Conservation (phyloP, 2,888 invertebrate genomes). For the Euphydryas editha region DNA sequence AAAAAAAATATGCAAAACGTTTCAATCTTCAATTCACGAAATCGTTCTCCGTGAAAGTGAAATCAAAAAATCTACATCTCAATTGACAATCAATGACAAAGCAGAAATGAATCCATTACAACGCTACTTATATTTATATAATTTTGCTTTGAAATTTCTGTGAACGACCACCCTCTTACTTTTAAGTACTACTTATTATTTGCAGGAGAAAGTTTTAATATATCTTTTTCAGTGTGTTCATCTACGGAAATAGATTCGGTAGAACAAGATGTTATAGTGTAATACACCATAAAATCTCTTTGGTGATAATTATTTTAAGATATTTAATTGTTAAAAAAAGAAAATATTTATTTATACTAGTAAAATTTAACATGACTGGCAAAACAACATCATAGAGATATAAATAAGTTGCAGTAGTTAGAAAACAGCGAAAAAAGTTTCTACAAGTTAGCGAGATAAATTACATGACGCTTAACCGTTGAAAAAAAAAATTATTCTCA, state of each 20-base stretch:
- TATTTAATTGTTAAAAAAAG: too few relatives aligned
- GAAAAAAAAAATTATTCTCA: conserved; percentile 1
- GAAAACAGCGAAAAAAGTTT: background rate
- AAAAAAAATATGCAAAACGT: conserved; percentile 8
- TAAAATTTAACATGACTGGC: too few relatives aligned
- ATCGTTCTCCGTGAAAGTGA: conserved; percentile 44
- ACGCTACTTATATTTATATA: conserved; percentile 46
- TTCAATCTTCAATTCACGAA: conserved; percentile 15
- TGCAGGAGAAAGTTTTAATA: conserved; percentile 42
- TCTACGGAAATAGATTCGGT: background rate
- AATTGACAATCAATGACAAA: conserved; percentile 57
- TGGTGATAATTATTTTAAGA: too few relatives aligned
- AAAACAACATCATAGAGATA: too few relatives aligned
- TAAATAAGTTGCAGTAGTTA: too few relatives aligned
- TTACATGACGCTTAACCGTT: background rate
- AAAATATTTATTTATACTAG: too few relatives aligned
- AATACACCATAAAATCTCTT: too few relatives aligned
- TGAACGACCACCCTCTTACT: conserved; percentile 43
- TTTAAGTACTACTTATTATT: conserved; percentile 38
- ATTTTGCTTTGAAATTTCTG: conserved; percentile 43
- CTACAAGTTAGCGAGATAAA: background rate
- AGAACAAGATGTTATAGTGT: background rate
- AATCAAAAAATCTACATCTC: conserved; percentile 49
- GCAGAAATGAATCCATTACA: conserved; percentile 51
- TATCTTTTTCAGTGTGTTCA: conserved; percentile 17